A percentile compares a stretch with the other conserved stretches of the same genome.
phyloP scores from a whole-genome alignment of 2,888 invertebrate species.

The Zygogramma bicolorata region DNA sequence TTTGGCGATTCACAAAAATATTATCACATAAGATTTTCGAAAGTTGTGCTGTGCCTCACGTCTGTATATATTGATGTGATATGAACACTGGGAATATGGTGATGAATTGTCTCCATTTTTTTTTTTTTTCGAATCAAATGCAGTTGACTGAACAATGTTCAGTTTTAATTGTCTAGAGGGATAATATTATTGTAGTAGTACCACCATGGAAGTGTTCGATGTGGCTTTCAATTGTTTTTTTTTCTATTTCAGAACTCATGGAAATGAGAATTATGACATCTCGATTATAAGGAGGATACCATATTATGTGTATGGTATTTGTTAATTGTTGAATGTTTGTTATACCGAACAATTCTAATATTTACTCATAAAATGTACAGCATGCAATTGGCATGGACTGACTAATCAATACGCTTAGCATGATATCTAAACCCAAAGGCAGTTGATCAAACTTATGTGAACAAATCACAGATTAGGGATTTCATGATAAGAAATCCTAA shows the following conservation, averaged over 20 bases:
- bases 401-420: background rate
- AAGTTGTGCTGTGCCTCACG: too few species aligned
- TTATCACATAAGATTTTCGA: too few species aligned
- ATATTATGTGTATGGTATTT: constrained; percentile 28
- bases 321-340: constrained; percentile 10
- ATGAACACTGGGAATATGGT: too few species aligned
- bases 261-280: constrained; percentile 35
- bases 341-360: background rate
- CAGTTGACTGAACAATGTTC: background rate
- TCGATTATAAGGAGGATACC: constrained; percentile 33
- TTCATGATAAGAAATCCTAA: background rate
- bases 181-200: background rate
- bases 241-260: constrained; percentile 30
- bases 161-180: constrained; percentile 2
- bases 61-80: too few species aligned
- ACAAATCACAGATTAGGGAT: background rate
- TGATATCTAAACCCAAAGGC: background rate
- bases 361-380: background rate
- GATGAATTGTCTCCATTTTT: too few species aligned
- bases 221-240: constrained; percentile 34
- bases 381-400: constrained; percentile 1
- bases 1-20: too few species aligned
- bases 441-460: background rate
- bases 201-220: background rate
- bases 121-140: too few species aligned